Base-by-base conservation (phyloP, 2,888 invertebrate species). In the Tipula vernalis region DNA sequence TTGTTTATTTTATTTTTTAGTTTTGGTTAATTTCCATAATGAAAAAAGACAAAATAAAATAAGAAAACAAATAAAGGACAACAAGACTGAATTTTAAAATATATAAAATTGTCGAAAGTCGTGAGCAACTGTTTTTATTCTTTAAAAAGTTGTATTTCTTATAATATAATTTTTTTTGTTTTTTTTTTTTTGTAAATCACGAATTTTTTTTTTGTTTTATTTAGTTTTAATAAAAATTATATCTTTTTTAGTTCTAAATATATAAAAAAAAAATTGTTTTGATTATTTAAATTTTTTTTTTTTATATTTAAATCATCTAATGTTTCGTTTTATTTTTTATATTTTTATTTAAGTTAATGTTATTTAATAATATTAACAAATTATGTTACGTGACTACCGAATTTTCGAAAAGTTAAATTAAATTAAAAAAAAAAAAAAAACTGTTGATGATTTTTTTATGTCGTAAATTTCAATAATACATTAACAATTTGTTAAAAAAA, bases 61-160 rank as follows among this genome's bases (percentile, higher is more conserved):
- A 71, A 71, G 71, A 71, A 71, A 71, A 71, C 71, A 71, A 71
- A 71, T 71, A 71, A 71, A 71, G 71, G 71, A 71, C 71, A 71
- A 71, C 71, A 71, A 71, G 71, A 71, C 71, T 71, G 71, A 71
- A 71, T 71, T 71, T 71, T 71, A 71, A 71, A 71, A 71, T 71
- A 71, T 71, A 71, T 71, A 71, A 71, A 71, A 71, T 71, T 71
- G 71, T 42, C 85, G 18, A 85, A 85, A 85, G 42, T 85, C 85
- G 85, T 85, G 85, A 85, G 85, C 85, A 85, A 85, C 85, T 85
- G 85, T 85, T 85, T 85, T 84, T 84, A 39, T 84, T 36, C 41
- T 39, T 84, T 84, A 84, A 84, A 28, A 84, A 71, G 71, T 71
- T 71, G 71, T 71, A 71, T 71, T 28, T 71, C 28, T 71, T 28